Percentiles rank a stretch among this genome's conserved stretches.
These are phyloP conservation scores for Rhynchotus rufescens DNA, from an alignment of 2,797 vertebrate genomes.

Conservation along the genomic window DNA sequence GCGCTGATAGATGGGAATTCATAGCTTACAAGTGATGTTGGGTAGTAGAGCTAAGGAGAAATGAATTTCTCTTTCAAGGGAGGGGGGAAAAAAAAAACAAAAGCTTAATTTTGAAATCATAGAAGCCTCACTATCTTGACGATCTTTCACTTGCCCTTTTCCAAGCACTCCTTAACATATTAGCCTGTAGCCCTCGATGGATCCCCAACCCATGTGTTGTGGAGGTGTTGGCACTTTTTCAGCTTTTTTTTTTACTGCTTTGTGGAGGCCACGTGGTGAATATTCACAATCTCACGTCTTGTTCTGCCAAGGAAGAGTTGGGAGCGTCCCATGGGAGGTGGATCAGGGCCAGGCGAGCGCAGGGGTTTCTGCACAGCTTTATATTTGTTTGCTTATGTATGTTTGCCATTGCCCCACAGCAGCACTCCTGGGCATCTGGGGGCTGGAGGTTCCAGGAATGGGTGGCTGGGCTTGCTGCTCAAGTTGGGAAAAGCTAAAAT, in stretches of 20 bases:
- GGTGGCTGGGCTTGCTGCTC: not conserved
- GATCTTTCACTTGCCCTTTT: not conserved
- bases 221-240: not conserved
- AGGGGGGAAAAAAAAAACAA: not conserved
- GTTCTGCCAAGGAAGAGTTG: not conserved
- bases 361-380: not conserved
- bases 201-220: not conserved
- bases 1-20: slow-evolving; percentile 32
- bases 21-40: not conserved
- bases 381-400: not conserved
- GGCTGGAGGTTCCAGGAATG: not conserved
- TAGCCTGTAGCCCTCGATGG: not conserved
- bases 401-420: accelerated
- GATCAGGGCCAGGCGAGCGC: not conserved
- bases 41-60: not conserved
- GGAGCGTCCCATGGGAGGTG: not conserved
- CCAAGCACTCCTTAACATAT: not conserved
- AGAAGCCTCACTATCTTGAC: not conserved
- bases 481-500: not conserved
- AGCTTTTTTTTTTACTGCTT: not conserved
- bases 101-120: not conserved
- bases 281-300: not conserved
- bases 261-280: not conserved
- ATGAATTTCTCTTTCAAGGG: not conserved
- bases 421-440: not conserved